Evolutionary conservation across 2,888 invertebrate species (phyloP).

Genomic region (Listrodromus nycthemerus): DNA sequence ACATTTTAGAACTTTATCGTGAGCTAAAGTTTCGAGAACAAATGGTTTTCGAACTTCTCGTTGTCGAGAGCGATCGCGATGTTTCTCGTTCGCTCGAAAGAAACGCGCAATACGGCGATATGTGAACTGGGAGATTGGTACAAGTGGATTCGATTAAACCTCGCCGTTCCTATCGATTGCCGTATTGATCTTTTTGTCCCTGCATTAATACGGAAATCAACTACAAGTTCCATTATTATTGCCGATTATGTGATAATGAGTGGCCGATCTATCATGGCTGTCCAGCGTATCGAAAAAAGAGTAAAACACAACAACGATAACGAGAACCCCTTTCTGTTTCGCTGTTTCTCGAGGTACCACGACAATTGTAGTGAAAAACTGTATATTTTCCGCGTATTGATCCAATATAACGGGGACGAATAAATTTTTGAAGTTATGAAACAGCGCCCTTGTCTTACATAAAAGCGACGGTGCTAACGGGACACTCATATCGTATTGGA

Average conservation of each 20-base stretch:
- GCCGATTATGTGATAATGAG: constrained; percentile 15
- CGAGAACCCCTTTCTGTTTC: background rate
- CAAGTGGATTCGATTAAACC: constrained; percentile 73
- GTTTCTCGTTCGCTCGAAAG: constrained; percentile 26
- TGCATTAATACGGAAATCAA: constrained; percentile 52
- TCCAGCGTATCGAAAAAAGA: background rate
- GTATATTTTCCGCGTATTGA: constrained; percentile 47
- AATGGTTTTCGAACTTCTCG: constrained; percentile 12
- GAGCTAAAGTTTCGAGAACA: background rate
- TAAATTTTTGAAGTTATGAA: constrained; percentile 68
- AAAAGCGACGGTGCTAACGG: constrained; percentile 39
- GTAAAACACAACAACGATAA: background rate
- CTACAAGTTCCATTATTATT: constrained; percentile 28
- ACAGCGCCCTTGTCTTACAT: constrained; percentile 62
- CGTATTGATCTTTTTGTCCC: constrained; percentile 66
- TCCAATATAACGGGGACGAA: constrained; percentile 29
- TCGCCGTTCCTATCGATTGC: constrained; percentile 69
- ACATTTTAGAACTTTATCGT: background rate
- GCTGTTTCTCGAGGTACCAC: background rate
- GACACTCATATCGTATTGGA: constrained; percentile 1
- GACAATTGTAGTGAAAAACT: constrained; percentile 3
- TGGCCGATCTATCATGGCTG: background rate
- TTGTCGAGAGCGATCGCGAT: constrained; percentile 32
- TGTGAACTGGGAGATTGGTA: constrained; percentile 68
- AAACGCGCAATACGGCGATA: constrained; percentile 48